Evolutionary conservation across 2,888 invertebrate genomes (phyloP), one percentile per base, ranked within the genome.

Genomic region (Urechis unicinctus): DNA sequence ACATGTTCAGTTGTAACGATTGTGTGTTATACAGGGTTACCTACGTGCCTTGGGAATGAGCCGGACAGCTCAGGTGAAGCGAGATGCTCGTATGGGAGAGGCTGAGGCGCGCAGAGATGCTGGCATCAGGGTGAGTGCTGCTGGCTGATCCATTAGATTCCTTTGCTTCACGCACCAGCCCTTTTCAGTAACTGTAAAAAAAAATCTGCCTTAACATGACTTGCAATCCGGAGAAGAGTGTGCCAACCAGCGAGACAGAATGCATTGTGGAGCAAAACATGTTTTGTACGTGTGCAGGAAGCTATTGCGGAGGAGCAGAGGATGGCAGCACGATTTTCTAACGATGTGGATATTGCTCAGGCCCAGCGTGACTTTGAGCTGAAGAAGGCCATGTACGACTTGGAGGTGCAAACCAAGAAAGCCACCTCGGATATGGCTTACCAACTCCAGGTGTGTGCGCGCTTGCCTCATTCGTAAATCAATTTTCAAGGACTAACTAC

Each of bases 311-410:
- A 96, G 76, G 94, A 96, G 78, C 91, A 94, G 76, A 83, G 94
- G 50, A 92, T 95, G 93, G 93, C 94, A 0, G 84, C 94, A 0
- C 85, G 91, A 60, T 92, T 92, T 77, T 81, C 90, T 22, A 97
- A 97, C 80, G 95, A 97, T 75, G 93, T 94, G 0, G 95, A 96
- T 79, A 95, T 97, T 58, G 94, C 96, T 1, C 94, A 96, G 78
- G 92, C 96, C 0, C 90, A 93, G 75, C 83, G 96, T 61, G 95
- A 97, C 79, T 97, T 94, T 77, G 94, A 96, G 79, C 81, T 96
- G 61, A 95, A 97, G 77, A 95, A 97, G 78, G 95, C 96, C 5
- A 89, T 90, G 1, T 97, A 96, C 75, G 96, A 97, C 75, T 88
- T 91, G 64, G 96, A 96, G 83, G 94, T 97, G 44, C 91, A 94